These are phyloP conservation scores for Lathronympha strigana DNA, from an alignment of 2,888 invertebrate species.

Conservation along the genomic window DNA sequence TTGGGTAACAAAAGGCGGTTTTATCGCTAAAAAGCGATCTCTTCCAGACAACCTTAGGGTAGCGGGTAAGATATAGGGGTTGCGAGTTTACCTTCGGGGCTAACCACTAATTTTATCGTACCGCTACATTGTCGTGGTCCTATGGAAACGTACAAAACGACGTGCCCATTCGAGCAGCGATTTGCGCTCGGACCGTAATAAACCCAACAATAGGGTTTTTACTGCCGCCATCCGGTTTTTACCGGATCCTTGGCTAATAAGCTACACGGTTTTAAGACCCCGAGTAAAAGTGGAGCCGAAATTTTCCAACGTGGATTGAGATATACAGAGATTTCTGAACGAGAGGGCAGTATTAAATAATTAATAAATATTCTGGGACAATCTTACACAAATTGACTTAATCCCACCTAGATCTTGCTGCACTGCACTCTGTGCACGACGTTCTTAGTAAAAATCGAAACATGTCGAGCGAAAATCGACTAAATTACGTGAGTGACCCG, in stretches of 20 bases:
- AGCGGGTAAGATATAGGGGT: too few relatives aligned
- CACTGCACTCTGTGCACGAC: too few relatives aligned
- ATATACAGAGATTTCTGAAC: too few relatives aligned
- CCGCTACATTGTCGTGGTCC: neutral
- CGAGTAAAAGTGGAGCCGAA: neutral
- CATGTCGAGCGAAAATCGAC: too few relatives aligned
- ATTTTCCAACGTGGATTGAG: neutral
- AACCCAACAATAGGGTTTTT: slow-evolving; percentile 32
- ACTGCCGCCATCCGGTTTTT: slow-evolving; percentile 21
- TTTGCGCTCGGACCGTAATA: slow-evolving; percentile 35
- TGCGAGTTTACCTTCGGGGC: too few relatives aligned
- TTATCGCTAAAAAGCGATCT: too few relatives aligned
- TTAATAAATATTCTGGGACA: neutral
- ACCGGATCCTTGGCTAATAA: slow-evolving; percentile 21
- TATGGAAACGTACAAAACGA: neutral
- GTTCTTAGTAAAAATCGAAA: too few relatives aligned
- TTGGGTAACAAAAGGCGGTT: too few relatives aligned
- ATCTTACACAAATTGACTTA: too few relatives aligned
- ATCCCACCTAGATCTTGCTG: neutral
- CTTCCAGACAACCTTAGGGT: too few relatives aligned
- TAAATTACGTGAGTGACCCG: too few relatives aligned
- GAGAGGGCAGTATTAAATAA: neutral
- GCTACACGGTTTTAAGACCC: neutral
- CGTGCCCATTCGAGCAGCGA: slow-evolving; percentile 21
- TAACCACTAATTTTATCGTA: too few relatives aligned